Conservation (phyloP, 2,113 vertebrate genomes). For the Egretta garzetta region DNA sequence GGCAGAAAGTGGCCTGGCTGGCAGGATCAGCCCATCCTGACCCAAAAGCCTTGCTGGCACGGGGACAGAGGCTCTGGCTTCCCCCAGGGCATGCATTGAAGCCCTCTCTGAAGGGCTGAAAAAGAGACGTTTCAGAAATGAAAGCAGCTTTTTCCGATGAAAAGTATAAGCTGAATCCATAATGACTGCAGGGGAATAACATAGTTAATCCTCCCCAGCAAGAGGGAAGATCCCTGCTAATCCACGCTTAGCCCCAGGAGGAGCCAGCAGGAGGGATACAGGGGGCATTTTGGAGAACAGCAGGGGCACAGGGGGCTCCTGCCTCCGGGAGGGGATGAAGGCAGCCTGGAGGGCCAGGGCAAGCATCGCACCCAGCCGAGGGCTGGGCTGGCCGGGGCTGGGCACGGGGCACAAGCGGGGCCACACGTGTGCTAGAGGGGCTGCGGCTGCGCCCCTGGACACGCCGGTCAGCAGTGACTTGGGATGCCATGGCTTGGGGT, state of each 20-base stretch:
- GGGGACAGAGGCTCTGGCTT: background rate
- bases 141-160: constrained; percentile 18
- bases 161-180: background rate
- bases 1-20: background rate
- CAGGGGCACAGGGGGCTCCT: background rate
- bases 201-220: constrained; percentile 31
- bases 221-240: constrained; percentile 42
- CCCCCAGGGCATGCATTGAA: background rate
- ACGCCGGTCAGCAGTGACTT: accelerated
- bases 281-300: background rate
- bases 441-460: background rate
- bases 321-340: background rate
- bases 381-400: background rate
- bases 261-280: background rate
- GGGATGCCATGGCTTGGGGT: accelerated
- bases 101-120: background rate
- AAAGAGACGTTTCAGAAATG: background rate
- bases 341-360: background rate
- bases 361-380: accelerated
- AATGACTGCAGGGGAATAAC: constrained; percentile 31
- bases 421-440: accelerated
- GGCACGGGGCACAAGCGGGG: background rate
- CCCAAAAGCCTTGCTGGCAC: background rate
- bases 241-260: background rate
- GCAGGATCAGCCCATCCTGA: background rate